These are phyloP conservation scores for Drosophila neonasuta DNA, from an alignment of 2,888 invertebrate species.

Conservation along the genomic window DNA sequence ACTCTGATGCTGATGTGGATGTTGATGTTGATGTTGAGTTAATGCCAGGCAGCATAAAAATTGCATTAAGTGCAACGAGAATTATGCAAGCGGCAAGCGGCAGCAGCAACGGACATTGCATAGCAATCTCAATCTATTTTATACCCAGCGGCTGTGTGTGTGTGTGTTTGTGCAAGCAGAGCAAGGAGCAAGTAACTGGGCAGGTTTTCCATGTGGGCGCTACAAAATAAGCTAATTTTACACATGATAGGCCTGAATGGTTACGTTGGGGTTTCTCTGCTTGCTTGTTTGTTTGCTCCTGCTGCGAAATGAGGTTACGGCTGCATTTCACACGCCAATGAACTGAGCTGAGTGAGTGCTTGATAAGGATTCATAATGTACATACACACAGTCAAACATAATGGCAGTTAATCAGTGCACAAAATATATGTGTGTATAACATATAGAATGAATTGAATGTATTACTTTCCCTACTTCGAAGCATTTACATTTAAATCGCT, in stretches of 20 bases:
- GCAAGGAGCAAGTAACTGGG: slow-evolving; percentile 30
- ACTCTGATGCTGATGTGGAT: background rate
- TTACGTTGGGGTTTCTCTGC: background rate
- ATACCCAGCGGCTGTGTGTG: slow-evolving; percentile 42
- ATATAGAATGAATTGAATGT: slow-evolving; percentile 9
- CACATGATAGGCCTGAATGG: slow-evolving; percentile 67
- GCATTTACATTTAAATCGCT: slow-evolving; percentile 31
- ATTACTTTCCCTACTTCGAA: slow-evolving; percentile 17
- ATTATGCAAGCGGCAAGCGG: slow-evolving; percentile 61
- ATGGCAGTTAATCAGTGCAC: slow-evolving; percentile 43
- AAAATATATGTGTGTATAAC: background rate
- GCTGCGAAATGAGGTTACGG: slow-evolving; percentile 51
- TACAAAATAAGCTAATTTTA: slow-evolving; percentile 74
- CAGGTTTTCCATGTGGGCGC: slow-evolving; percentile 44
- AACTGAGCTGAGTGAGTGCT: slow-evolving; percentile 36
- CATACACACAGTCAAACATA: slow-evolving; percentile 23
- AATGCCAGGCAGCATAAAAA: slow-evolving; percentile 71
- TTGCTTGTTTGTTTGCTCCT: slow-evolving; percentile 35
- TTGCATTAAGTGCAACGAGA: slow-evolving; percentile 73
- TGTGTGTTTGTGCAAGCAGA: background rate
- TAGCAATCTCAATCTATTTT: slow-evolving; percentile 62
- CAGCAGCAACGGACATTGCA: slow-evolving; percentile 18
- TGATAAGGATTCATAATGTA: slow-evolving; percentile 40
- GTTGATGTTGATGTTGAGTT: slow-evolving; percentile 47
- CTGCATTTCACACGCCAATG: slow-evolving; percentile 64